Percentiles rank a stretch among this genome's conserved stretches.
These are phyloP conservation scores for Plusia festucae DNA, from an alignment of 2,888 invertebrate genomes.

Conservation along the genomic window DNA sequence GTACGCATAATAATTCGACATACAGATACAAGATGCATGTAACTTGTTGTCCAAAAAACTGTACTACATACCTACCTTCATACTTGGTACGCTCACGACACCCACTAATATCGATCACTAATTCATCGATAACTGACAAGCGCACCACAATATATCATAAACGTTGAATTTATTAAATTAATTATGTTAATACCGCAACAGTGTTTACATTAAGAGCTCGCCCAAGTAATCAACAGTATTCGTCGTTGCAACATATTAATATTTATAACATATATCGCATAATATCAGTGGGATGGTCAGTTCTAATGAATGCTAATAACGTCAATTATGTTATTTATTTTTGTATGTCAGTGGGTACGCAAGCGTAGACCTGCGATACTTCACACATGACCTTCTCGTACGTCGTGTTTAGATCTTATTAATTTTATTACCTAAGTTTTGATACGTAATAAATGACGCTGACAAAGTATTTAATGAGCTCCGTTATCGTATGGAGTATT, in stretches of 20 bases:
- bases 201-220: conserved; percentile 35
- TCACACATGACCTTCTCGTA: conserved; percentile 2
- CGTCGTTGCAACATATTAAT: conserved; percentile 39
- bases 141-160: conserved; percentile 43
- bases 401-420: background rate
- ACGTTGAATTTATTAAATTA: conserved; percentile 46
- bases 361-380: conserved; percentile 10
- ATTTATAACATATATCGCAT: conserved; percentile 46
- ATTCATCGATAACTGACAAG: conserved; percentile 34
- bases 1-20: too few relatives aligned
- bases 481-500: background rate
- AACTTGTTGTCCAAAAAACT: too few relatives aligned
- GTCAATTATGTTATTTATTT: conserved; percentile 23
- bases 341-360: conserved; percentile 26
- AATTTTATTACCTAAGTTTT: background rate
- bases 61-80: too few relatives aligned
- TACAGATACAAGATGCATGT: too few relatives aligned
- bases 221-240: conserved; percentile 39
- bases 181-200: conserved; percentile 44
- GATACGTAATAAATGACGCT: background rate
- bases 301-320: conserved; percentile 35
- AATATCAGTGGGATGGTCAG: conserved; percentile 26
- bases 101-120: conserved; percentile 41
- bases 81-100: too few relatives aligned
- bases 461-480: conserved; percentile 1